These are phyloP conservation scores for Varroa destructor DNA, from an alignment of 1,140 invertebrate species.

Conservation along the genomic window DNA sequence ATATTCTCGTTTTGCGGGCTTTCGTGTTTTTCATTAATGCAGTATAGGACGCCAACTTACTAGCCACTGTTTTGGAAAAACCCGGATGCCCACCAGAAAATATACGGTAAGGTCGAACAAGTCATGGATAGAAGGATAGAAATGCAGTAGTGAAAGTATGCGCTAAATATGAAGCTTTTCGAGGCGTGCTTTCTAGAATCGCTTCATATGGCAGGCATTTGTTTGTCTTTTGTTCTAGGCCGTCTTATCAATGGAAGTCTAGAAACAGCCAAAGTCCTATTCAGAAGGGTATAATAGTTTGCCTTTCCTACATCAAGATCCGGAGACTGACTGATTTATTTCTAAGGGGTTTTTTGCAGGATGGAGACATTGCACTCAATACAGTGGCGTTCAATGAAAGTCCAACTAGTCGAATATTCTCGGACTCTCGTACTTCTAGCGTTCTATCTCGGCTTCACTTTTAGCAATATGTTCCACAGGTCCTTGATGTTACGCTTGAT, in stretches of 20 bases:
- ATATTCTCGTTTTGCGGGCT: slow-evolving; percentile 50
- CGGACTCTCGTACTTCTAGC: too few species aligned
- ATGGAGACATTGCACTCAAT: neutral
- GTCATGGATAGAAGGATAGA: neutral
- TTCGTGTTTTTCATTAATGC: slow-evolving; percentile 51
- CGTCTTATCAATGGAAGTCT: neutral
- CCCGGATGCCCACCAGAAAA: slow-evolving; percentile 45
- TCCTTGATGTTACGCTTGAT: too few species aligned
- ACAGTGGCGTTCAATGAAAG: neutral
- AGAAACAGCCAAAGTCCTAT: neutral
- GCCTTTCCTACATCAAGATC: neutral
- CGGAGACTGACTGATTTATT: neutral
- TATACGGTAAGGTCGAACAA: slow-evolving; percentile 45
- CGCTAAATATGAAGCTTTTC: neutral
- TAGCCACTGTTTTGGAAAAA: slow-evolving; percentile 46
- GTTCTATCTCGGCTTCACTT: too few species aligned
- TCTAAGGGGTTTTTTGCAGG: neutral
- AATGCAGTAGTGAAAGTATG: neutral
- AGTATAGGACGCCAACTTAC: slow-evolving; percentile 46
- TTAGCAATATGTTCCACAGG: too few species aligned
- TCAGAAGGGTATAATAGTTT: neutral
- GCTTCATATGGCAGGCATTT: neutral
- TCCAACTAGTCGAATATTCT: neutral
- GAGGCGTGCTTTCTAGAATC: neutral
- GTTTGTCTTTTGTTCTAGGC: neutral